Conservation (phyloP, 2,888 invertebrate species). For the Ophion ellenae region DNA sequence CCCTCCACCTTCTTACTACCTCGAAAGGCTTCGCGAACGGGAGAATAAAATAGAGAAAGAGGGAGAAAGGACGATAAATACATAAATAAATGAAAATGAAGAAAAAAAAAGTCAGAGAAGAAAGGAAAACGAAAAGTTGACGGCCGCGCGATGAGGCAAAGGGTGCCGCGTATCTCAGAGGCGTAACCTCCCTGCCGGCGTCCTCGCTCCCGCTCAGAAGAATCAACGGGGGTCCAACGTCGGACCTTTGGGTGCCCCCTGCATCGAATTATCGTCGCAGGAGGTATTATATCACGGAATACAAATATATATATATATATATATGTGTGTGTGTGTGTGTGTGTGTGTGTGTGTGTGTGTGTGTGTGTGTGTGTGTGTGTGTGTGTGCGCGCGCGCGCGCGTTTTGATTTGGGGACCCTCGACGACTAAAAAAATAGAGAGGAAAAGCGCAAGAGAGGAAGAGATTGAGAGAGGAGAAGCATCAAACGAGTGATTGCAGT, state of each 20-base stretch:
- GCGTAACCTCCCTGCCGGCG: conserved; percentile 73
- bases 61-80: conserved; percentile 35
- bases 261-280: conserved; percentile 81
- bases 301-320: conserved; percentile 16
- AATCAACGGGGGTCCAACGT: conserved; percentile 75
- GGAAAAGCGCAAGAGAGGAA: conserved; percentile 24
- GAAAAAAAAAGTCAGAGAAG: conserved; percentile 34
- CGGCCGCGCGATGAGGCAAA: conserved; percentile 66
- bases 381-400: too few species aligned
- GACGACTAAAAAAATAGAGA: conserved; percentile 40
- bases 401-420: conserved; percentile 20
- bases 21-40: conserved; percentile 53
- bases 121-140: conserved; percentile 65
- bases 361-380: background rate
- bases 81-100: conserved; percentile 48
- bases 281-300: conserved; percentile 73
- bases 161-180: conserved; percentile 77
- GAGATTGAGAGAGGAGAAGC: conserved; percentile 57
- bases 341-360: conserved; percentile 5
- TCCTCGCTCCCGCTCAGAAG: conserved; percentile 68
- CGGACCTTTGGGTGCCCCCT: conserved; percentile 79
- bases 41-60: conserved; percentile 41
- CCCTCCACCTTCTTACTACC: too few species aligned
- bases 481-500: conserved; percentile 77
- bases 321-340: too few species aligned